Conservation (phyloP, 64 coral and sea anemone genomes). For the Montipora sp. region DNA sequence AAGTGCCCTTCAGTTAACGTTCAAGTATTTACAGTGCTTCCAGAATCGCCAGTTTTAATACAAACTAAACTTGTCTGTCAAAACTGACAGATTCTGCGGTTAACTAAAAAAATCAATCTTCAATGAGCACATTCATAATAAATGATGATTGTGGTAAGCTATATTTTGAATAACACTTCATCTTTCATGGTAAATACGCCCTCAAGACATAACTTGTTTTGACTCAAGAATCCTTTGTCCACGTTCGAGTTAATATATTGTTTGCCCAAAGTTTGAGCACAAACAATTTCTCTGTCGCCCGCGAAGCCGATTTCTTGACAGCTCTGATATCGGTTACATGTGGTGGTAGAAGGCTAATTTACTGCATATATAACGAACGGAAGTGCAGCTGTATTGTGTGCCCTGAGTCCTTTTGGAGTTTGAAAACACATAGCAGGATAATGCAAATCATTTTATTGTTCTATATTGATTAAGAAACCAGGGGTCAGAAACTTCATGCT, state of each 20-base stretch:
- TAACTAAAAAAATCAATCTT: neutral
- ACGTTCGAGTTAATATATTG: neutral
- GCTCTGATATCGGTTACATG: neutral
- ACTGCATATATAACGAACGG: neutral
- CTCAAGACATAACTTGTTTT: conserved; percentile 36
- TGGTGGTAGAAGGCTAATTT: neutral
- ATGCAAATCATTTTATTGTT: conserved; percentile 42
- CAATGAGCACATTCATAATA: neutral
- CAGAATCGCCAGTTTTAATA: neutral
- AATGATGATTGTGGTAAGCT: neutral
- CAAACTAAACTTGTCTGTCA: neutral
- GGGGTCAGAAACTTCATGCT: neutral
- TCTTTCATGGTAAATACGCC: neutral
- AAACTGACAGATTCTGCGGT: neutral
- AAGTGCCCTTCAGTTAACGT: neutral
- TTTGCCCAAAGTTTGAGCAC: neutral
- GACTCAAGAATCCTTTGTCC: neutral
- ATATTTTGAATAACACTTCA: neutral
- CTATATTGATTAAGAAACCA: conserved; percentile 40
- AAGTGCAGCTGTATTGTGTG: neutral
- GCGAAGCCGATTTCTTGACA: neutral
- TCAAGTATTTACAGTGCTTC: neutral
- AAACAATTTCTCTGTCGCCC: neutral
- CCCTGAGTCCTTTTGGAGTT: neutral
- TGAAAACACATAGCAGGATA: neutral